Evolutionary conservation across 1,140 invertebrate genomes (phyloP).

Genomic region (Leptinotarsa texana): DNA sequence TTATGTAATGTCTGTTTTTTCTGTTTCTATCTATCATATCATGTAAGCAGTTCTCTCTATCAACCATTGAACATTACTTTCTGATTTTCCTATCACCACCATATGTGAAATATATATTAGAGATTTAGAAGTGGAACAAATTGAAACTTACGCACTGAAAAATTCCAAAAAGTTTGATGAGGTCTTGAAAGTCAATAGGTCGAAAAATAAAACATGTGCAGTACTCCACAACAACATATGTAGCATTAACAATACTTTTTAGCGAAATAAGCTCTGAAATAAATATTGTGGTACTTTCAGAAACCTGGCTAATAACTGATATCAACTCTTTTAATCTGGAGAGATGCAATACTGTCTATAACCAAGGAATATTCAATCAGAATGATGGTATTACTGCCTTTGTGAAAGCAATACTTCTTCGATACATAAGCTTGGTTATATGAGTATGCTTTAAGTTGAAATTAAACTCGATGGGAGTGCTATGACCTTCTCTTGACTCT

Average conservation of each 20-base stretch:
- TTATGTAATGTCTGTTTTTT: no score
- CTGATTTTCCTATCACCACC: no score
- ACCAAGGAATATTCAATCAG: slow-evolving; percentile 12
- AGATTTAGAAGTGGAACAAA: background rate
- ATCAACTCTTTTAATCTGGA: background rate
- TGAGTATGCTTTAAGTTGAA: slow-evolving; percentile 5
- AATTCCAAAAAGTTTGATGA: background rate
- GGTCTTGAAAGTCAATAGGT: background rate
- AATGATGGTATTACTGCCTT: slow-evolving; percentile 2
- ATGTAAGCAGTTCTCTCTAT: no score
- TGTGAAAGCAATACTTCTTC: slow-evolving; percentile 6
- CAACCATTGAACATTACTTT: no score
- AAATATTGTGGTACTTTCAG: background rate
- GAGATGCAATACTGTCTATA: background rate
- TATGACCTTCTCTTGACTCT: slow-evolving; percentile 3
- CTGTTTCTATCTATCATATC: no score
- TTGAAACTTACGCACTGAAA: no score
- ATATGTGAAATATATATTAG: no score
- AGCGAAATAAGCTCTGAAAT: slow-evolving; percentile 9
- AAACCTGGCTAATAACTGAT: slow-evolving; percentile 7
- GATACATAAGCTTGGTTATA: slow-evolving; percentile 11
- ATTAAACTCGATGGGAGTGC: background rate
- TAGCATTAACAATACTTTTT: background rate
- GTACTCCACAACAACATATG: slow-evolving; percentile 7
- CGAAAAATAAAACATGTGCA: background rate